Base-by-base conservation (phyloP, 2,113 vertebrate genomes). In the Tympanuchus pallidicinctus region DNA sequence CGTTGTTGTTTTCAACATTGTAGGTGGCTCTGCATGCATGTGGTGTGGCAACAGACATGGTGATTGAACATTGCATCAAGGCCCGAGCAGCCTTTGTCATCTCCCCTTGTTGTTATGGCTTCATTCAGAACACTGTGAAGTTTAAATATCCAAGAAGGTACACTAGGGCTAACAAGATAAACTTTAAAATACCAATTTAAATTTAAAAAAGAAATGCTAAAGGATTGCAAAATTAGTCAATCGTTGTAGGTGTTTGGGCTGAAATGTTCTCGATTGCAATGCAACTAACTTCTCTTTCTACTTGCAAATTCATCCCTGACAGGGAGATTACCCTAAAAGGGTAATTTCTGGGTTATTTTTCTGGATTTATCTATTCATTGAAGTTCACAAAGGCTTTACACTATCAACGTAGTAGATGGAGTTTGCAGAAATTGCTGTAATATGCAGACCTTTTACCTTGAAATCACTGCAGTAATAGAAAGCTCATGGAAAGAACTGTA, bases 41-140 rank as follows among this genome's bases (percentile, higher is more conserved):
- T 38, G 99, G 99, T 9, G 98, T 99, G 83, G 99, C 99, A 4
- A 99, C 99, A 21, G 99, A 99, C 96, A 99, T 99, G 99, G 99
- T 99, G 89, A 98, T 99, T 11, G 98, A 99, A 25, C 99, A 98
- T 69, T 99, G 99, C 92, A 92, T 99, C 96, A 97, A 98, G 79
- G 98, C 97, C 0, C 95, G 88, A 42, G 99, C 99, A 25, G 96
- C 98, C 71, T 99, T 99, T 59, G 98, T 99, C 92, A 88, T 99
- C 48, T 99, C 98, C 73, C 99, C 99, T 1, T 99, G 99, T 96
- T 99, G 99, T 96, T 99, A 99, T 0, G 99, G 99, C 75, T 99
- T 99, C 97, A 98, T 99, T 93, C 99, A 99, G 95, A 99, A 99
- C 56, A 99, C 99, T 8, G 85, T 98, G 75, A 99, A 98, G 97